These are phyloP conservation scores for Plumapathes pennacea DNA, from an alignment of 92 coral and sea anemone genomes.

Conservation along the genomic window DNA sequence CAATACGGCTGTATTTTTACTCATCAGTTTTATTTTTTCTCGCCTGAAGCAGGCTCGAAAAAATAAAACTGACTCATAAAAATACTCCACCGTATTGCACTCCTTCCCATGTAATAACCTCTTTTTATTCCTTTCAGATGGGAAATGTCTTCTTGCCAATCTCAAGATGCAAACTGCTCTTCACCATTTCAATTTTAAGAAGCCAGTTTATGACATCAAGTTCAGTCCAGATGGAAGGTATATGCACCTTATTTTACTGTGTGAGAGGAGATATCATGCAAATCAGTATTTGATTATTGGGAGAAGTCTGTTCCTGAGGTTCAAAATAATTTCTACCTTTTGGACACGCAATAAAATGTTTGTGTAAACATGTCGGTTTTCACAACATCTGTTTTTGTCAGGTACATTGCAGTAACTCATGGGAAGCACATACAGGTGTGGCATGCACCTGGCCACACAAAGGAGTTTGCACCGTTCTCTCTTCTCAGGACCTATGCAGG, in stretches of 20 bases:
- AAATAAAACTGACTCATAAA: too few relatives aligned
- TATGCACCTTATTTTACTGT: conserved; percentile 4
- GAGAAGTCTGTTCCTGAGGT: too few relatives aligned
- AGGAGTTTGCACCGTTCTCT: conserved; percentile 91
- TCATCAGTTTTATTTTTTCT: too few relatives aligned
- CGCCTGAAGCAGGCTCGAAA: too few relatives aligned
- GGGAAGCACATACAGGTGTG: conserved; percentile 93
- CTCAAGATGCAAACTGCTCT: conserved; percentile 68
- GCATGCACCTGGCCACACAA: conserved; percentile 88
- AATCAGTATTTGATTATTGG: too few relatives aligned
- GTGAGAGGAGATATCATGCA: too few relatives aligned
- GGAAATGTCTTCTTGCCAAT: conserved; percentile 73
- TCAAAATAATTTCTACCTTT: too few relatives aligned
- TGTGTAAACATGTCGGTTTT: neutral
- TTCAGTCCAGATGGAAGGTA: conserved; percentile 97
- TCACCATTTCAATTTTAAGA: conserved; percentile 84
- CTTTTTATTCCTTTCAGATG: conserved; percentile 57
- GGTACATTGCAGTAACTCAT: conserved; percentile 92
- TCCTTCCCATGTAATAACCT: neutral
- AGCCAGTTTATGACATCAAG: conserved; percentile 77
- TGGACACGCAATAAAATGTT: too few relatives aligned
- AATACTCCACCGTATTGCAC: too few relatives aligned
- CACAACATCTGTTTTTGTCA: conserved; percentile 9
- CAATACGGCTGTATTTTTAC: too few relatives aligned
- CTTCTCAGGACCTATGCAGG: conserved; percentile 91